Evolutionary conservation across 2,888 invertebrate species (phyloP).

Genomic region (Augochlorella aurata): DNA sequence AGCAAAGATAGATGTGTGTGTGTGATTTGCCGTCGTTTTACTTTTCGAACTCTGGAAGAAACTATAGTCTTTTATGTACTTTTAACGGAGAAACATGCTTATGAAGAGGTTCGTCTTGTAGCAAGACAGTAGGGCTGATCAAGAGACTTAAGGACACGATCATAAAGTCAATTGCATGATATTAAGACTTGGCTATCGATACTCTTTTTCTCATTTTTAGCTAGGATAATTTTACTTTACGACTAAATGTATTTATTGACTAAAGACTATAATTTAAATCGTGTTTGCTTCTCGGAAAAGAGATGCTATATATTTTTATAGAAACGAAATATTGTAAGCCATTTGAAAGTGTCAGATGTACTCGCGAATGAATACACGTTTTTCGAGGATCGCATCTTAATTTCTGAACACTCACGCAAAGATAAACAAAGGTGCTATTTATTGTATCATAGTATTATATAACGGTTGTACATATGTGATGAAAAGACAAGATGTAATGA

Average conservation of each 20-base stretch:
- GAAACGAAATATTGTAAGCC: slow-evolving; percentile 1
- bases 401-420: slow-evolving; percentile 26
- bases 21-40: neutral
- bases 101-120: slow-evolving; percentile 25
- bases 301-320: slow-evolving; percentile 43
- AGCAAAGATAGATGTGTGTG: slow-evolving; percentile 1
- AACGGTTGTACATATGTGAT: slow-evolving; percentile 39
- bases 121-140: slow-evolving; percentile 7
- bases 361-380: neutral
- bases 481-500: slow-evolving; percentile 19
- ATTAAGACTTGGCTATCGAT: slow-evolving; percentile 36
- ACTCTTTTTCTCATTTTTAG: slow-evolving; percentile 40
- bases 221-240: slow-evolving; percentile 47
- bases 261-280: slow-evolving; percentile 33
- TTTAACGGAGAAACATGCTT: slow-evolving; percentile 14
- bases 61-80: slow-evolving; percentile 9
- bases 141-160: slow-evolving; percentile 35
- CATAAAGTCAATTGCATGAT: slow-evolving; percentile 23
- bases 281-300: slow-evolving; percentile 1
- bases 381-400: slow-evolving; percentile 12
- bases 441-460: slow-evolving; percentile 65
- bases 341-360: slow-evolving; percentile 20
- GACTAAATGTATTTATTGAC: slow-evolving; percentile 49
- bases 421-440: slow-evolving; percentile 61
- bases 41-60: slow-evolving; percentile 2